Evolutionary conservation across 2,888 invertebrate genomes (phyloP).

Genomic region (Melanchra persicariae): DNA sequence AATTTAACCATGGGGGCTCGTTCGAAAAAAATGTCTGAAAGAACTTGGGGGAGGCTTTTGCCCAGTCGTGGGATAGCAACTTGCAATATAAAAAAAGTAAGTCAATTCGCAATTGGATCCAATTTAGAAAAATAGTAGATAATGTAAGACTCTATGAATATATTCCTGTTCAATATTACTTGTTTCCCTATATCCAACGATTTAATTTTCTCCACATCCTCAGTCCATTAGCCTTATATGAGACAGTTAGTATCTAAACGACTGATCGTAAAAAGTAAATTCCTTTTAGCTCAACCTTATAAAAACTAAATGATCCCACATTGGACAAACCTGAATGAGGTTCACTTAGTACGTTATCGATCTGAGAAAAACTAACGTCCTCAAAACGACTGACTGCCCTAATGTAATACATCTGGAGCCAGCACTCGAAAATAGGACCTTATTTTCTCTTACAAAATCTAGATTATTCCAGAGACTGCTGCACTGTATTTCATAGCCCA

Average conservation of each 20-base stretch:
- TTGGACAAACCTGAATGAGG: conserved; percentile 28
- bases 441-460: conserved; percentile 53
- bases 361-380: conserved; percentile 39
- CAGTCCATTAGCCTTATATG: conserved; percentile 29
- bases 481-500: conserved; percentile 48
- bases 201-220: conserved; percentile 45
- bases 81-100: too few relatives aligned
- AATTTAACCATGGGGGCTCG: too few relatives aligned
- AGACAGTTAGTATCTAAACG: conserved; percentile 46
- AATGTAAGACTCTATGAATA: too few relatives aligned
- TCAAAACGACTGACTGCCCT: conserved; percentile 1
- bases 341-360: conserved; percentile 44
- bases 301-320: conserved; percentile 58
- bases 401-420: conserved; percentile 49
- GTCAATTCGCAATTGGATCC: too few relatives aligned
- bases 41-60: too few relatives aligned
- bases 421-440: conserved; percentile 41
- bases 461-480: conserved; percentile 48
- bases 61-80: too few relatives aligned
- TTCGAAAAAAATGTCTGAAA: too few relatives aligned
- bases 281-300: conserved; percentile 56
- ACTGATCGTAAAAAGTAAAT: conserved; percentile 53
- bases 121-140: too few relatives aligned
- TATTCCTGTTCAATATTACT: neutral
- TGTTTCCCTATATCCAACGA: conserved; percentile 8